These are phyloP conservation scores for Diuraphis noxia DNA, from an alignment of 1,140 invertebrate species.

Conservation along the genomic window DNA sequence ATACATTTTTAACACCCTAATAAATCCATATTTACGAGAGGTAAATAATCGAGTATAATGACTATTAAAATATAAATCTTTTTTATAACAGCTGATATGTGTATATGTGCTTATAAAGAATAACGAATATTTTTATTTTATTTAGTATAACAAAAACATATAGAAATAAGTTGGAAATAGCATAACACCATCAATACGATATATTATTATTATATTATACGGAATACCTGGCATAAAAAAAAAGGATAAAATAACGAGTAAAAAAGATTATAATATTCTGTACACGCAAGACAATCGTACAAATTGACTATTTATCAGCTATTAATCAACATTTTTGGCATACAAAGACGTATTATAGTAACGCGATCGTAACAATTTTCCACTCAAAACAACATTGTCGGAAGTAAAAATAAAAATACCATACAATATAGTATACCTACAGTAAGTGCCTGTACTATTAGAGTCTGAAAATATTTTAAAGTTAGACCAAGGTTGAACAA, in stretches of 20 bases:
- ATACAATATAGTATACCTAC: neutral
- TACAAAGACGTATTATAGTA: neutral
- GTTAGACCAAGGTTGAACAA: neutral
- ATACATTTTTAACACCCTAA: neutral
- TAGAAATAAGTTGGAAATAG: neutral
- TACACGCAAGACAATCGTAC: neutral
- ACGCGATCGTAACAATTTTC: neutral
- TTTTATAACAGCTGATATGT: neutral
- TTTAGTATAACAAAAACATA: neutral
- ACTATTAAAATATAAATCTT: neutral
- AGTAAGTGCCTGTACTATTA: too few species aligned
- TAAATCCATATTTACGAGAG: neutral
- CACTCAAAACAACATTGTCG: neutral
- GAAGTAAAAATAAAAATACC: neutral
- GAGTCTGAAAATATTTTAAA: neutral
- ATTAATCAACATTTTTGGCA: slow-evolving; percentile 2
- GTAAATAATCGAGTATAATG: neutral
- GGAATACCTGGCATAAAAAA: neutral
- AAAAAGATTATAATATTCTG: neutral
- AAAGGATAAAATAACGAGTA: neutral
- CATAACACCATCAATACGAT: too few species aligned
- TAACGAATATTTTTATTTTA: neutral
- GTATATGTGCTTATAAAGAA: neutral
- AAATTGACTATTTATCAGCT: neutral
- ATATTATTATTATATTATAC: too few species aligned